These are phyloP conservation scores for Pyrrhosoma nymphula DNA, from an alignment of 2,888 invertebrate genomes.

Conservation along the genomic window DNA sequence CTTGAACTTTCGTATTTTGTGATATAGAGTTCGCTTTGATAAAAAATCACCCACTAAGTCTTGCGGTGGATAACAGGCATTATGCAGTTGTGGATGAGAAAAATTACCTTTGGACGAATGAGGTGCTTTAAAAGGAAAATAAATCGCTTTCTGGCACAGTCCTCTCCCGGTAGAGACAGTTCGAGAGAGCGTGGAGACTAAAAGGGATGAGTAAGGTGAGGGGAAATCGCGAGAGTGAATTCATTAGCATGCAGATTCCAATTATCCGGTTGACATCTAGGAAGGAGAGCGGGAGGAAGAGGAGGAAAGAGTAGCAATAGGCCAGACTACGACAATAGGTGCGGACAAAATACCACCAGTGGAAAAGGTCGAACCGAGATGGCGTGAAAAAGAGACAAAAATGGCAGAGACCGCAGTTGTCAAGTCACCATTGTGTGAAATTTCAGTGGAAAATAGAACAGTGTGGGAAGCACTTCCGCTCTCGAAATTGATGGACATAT, in stretches of 20 bases:
- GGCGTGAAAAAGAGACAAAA: background rate
- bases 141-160: background rate
- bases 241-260: constrained; percentile 14
- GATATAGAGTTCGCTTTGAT: no score
- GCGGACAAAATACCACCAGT: no score
- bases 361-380: background rate
- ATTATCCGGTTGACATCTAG: background rate
- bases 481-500: background rate
- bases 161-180: background rate
- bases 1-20: no score
- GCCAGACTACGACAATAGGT: no score
- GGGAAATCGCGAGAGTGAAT: background rate
- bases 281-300: background rate
- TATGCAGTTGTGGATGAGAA: background rate
- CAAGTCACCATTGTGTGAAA: background rate
- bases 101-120: background rate
- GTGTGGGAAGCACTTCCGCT: no score
- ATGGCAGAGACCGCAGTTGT: background rate
- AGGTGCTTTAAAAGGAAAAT: background rate
- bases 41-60: background rate
- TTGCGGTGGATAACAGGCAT: background rate
- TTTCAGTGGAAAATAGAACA: background rate
- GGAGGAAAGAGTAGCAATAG: background rate
- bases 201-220: background rate
- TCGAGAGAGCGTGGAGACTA: background rate